These are phyloP conservation scores for Pardosa pseudoannulata DNA, from an alignment of 2,888 invertebrate genomes.

Conservation along the genomic window DNA sequence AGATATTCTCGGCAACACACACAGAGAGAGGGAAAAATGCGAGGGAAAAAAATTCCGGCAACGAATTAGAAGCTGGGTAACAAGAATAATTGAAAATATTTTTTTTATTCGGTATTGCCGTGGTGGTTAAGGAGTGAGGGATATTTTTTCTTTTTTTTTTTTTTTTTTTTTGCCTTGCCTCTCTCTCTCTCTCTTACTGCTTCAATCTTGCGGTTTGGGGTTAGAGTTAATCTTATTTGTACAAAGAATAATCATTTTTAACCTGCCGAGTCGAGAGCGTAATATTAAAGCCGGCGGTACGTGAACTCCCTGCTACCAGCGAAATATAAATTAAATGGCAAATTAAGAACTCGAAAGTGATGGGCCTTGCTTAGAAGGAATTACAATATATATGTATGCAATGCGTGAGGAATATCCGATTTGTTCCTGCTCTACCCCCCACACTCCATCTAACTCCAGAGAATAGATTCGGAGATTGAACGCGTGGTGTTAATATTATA, in stretches of 20 bases:
- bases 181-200: constrained; percentile 1
- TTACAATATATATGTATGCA: too few relatives aligned
- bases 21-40: constrained; percentile 18
- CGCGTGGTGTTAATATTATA: too few relatives aligned
- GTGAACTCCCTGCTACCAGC: not conserved
- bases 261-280: not conserved
- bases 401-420: too few relatives aligned
- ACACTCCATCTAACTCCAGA: too few relatives aligned
- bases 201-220: constrained; percentile 58
- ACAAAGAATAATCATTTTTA: constrained; percentile 62
- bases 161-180: too few relatives aligned
- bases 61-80: constrained; percentile 68
- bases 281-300: not conserved
- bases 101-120: constrained; percentile 43
- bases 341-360: not conserved
- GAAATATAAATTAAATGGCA: not conserved
- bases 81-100: constrained; percentile 70
- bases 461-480: too few relatives aligned
- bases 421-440: too few relatives aligned
- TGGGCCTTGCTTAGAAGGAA: not conserved
- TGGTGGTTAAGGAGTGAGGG: constrained; percentile 14
- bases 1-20: constrained; percentile 67
- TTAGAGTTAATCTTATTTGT: constrained; percentile 58
- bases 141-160: too few relatives aligned
- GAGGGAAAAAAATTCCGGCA: constrained; percentile 45